Base-by-base conservation (phyloP, 2,888 invertebrate species). In the Pterobdella sp. region DNA sequence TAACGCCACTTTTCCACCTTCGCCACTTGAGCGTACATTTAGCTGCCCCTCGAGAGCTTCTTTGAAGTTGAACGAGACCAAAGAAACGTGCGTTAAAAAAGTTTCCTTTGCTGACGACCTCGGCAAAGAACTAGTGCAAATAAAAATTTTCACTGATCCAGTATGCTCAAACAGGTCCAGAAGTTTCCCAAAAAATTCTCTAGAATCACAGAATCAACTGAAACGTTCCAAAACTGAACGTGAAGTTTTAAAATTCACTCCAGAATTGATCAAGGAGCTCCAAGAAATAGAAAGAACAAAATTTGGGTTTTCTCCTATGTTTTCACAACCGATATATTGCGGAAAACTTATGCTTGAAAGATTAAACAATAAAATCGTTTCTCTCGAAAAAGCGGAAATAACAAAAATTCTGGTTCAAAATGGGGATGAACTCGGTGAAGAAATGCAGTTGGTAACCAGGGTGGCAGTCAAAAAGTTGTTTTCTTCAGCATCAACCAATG, bases 81-180 rank as follows among this genome's bases (percentile, higher is more conserved):
- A 18, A 42, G 18, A 42, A 42, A 14, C 7, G 10, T 18, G 10
- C 42, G 18, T 7, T 18, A 68, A 52, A 18, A n/a, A 32, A 10
- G 69, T 69, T 29, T 69, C 29, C 18, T 69, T 69, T 32, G 69
- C 69, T 2, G 69, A 69, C 69, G 69, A 69, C 31, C 29, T n/a
- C 7, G 69, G 69, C 31, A 69, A 49, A 32, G 52, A 69, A 49
- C 52, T 69, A 34, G 49, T 69, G 18, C 49, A 69, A 14, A 52
- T 69, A 3, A 56, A 56, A 26, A 3, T 56, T 3, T 14, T 56
- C n/a, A 4, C 60, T 4, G 60, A 56, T 3, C 10, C n/a, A 4
- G 10, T 14, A 7, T 26, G n/a, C 10, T 4, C 26, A 7, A 3
- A 3, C 60, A 56, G n/a, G n/a, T 56, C 60, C 4, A 56, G 3